A percentile compares a stretch with the other conserved stretches of the same genome.
Conservation (phyloP, 2,113 vertebrate genomes). For the Ictalurus punctatus region DNA sequence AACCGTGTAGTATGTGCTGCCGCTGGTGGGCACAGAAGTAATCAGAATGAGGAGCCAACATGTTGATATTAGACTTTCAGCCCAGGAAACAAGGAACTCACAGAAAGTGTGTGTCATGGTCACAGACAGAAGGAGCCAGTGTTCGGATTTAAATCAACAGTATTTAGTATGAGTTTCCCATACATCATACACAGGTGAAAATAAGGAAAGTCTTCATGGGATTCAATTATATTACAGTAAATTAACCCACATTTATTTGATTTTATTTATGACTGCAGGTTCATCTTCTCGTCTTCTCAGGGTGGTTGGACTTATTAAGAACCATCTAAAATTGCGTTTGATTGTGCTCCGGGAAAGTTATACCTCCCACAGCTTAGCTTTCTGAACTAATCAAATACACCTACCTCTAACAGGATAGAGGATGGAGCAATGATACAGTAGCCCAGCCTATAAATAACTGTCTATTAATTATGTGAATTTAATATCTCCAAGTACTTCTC, state of each 20-base stretch:
- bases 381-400: constrained; percentile 4
- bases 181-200: neutral
- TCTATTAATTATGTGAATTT: neutral
- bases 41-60: constrained; percentile 44
- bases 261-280: constrained; percentile 9
- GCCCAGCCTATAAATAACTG: neutral
- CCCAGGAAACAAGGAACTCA: constrained; percentile 22
- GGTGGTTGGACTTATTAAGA: neutral
- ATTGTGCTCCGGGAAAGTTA: neutral
- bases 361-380: neutral
- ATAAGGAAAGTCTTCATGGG: neutral
- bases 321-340: neutral
- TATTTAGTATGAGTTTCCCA: neutral
- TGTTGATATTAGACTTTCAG: constrained; percentile 45
- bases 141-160: constrained; percentile 14
- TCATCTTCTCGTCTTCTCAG: neutral
- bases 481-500: neutral
- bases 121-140: neutral
- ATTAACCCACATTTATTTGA: constrained; percentile 6
- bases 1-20: neutral
- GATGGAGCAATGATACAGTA: neutral
- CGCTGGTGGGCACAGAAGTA: constrained; percentile 40
- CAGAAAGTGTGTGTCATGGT: constrained; percentile 4
- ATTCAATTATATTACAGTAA: constrained; percentile 17
- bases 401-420: neutral